Evolutionary conservation across 2,888 invertebrate species (phyloP), one percentile per base, ranked within the genome.

Genomic region (Mactromeris polynyma): DNA sequence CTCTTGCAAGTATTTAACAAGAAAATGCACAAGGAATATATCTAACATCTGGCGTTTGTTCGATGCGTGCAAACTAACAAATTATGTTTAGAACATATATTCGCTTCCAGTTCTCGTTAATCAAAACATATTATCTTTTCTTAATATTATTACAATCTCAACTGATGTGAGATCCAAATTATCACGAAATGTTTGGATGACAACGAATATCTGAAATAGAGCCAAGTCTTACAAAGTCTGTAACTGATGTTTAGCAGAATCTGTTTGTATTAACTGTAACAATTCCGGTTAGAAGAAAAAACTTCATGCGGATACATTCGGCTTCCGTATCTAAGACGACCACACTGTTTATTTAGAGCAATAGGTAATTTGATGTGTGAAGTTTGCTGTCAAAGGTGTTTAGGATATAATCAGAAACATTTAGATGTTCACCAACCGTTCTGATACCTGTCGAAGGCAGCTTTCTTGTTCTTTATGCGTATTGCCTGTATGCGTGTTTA

Each of bases 61-160:
- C 46, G 77, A 38, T 40, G 84, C 84, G 84, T 84, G 84, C 84
- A 84, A 84, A 84, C 54, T 84, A 84, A 84, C 84, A 84, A 84
- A 84, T 84, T 84, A 84, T 84, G 84, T 84, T 78, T 78, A 78
- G 77, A 84, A 78, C 78, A 31, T n/a, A 87, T 86, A 77, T 81
- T 42, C 86, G n/a, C 36, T 78, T 78, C 78, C 86, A 84, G 33
- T 54, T 73, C 86, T 83, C 90, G 82, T 88, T 85, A 81, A 88
- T 88, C 88, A 88, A 82, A 85, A 88, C 88, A 85, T 64, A 88
- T 88, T 88, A 88, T 85, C 85, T 85, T 89, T 89, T 83, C 89
- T 79, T 89, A 89, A 89, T 89, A 89, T 89, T 89, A 89, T 89
- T 85, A 78, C 89, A 89, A 89, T 73, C 85, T 54, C 81, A 58